These are phyloP conservation scores for Stichodactyla mertensii DNA, from an alignment of 64 coral and sea anemone genomes.

Conservation along the genomic window DNA sequence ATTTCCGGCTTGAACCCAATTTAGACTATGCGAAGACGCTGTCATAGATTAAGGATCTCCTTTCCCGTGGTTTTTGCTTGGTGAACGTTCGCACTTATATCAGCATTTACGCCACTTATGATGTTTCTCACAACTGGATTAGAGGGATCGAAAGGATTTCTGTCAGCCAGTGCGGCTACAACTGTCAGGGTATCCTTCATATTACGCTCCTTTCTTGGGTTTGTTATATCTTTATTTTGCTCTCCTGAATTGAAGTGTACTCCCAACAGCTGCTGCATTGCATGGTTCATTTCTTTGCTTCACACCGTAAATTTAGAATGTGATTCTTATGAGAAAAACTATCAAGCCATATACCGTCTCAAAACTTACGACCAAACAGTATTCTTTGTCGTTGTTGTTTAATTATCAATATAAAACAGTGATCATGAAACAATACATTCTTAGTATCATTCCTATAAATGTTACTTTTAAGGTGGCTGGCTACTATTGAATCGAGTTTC, in stretches of 20 bases:
- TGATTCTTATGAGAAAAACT: too few species aligned
- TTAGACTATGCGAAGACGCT: too few species aligned
- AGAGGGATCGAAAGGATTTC: not conserved
- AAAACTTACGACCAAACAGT: too few species aligned
- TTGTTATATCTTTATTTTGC: slow-evolving; percentile 45
- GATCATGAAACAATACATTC: too few species aligned
- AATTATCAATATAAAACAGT: too few species aligned
- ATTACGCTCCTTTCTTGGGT: not conserved
- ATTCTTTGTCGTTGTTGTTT: too few species aligned
- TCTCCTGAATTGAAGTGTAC: slow-evolving; percentile 32
- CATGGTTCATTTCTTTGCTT: slow-evolving; percentile 15
- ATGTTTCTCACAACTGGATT: slow-evolving; percentile 9
- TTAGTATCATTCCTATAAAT: too few species aligned
- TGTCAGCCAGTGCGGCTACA: not conserved
- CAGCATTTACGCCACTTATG: slow-evolving; percentile 14
- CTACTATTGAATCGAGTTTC: too few species aligned
- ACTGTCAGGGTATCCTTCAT: slow-evolving; percentile 35
- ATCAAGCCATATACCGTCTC: too few species aligned
- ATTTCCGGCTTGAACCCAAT: too few species aligned
- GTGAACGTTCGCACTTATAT: not conserved
- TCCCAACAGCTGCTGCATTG: slow-evolving; percentile 23
- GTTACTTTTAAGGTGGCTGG: too few species aligned
- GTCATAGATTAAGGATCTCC: slow-evolving; percentile 11
- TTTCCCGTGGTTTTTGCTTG: not conserved
- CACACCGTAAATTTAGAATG: too few species aligned